phyloP scores from a whole-genome alignment of 2,797 vertebrate genomes.

The Valencia hispanica region DNA sequence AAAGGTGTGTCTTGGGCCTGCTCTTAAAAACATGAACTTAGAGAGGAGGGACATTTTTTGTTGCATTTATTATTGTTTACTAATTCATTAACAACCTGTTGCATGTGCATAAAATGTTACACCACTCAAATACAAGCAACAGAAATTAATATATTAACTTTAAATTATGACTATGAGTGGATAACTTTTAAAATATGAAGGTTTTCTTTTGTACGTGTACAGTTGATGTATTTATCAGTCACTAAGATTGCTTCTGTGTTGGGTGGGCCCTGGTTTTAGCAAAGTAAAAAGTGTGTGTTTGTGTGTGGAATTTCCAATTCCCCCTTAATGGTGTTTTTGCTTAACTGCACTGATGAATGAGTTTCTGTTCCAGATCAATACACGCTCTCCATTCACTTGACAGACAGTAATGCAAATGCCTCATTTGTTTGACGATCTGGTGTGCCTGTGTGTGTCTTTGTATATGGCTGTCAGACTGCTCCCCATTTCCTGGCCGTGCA shows the following conservation, averaged over 20 bases:
- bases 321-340: constrained; percentile 65
- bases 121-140: too few relatives aligned
- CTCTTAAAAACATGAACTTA: too few relatives aligned
- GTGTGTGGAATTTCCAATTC: constrained; percentile 36
- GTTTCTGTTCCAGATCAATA: constrained; percentile 69
- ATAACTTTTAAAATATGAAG: neutral
- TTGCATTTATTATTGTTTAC: neutral
- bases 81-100: neutral
- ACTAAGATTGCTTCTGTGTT: neutral
- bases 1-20: too few relatives aligned
- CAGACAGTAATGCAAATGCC: constrained; percentile 65
- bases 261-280: neutral
- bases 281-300: constrained; percentile 14
- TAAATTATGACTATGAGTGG: neutral
- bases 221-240: neutral
- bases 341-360: constrained; percentile 70
- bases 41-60: neutral
- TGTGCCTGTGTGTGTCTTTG: constrained; percentile 5
- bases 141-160: too few relatives aligned
- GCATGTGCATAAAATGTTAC: neutral
- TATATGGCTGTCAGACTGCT: constrained; percentile 17
- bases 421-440: constrained; percentile 62
- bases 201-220: neutral
- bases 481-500: constrained; percentile 24
- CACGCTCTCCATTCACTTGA: constrained; percentile 55